Evolutionary conservation across 1,140 invertebrate genomes (phyloP).

Genomic region (Andrena cerasifolii): DNA sequence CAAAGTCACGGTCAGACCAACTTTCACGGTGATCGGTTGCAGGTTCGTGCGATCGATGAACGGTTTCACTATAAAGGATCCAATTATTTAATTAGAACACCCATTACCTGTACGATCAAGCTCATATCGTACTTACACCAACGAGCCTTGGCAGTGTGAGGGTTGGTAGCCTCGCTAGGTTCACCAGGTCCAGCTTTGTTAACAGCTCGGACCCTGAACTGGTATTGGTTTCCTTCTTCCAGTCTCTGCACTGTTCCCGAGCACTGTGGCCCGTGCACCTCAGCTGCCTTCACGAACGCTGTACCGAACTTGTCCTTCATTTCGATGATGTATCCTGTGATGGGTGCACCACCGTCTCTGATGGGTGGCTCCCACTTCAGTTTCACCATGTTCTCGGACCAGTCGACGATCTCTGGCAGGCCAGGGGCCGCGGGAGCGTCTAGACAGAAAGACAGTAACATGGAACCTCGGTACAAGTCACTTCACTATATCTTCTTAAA

Average conservation of each 20-base stretch:
- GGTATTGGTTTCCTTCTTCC: conserved; percentile 96
- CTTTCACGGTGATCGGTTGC: conserved; percentile 92
- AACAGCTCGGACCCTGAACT: conserved; percentile 96
- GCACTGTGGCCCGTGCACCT: conserved; percentile 90
- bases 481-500: background rate
- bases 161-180: conserved; percentile 96
- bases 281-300: conserved; percentile 87
- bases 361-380: conserved; percentile 98
- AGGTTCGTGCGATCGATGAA: conserved; percentile 96
- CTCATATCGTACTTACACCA: conserved; percentile 90
- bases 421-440: conserved; percentile 94
- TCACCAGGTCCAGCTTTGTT: conserved; percentile 98
- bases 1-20: conserved; percentile 94
- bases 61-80: conserved; percentile 89
- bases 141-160: conserved; percentile 96
- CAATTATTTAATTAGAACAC: too few relatives aligned
- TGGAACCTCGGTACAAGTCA: too few relatives aligned
- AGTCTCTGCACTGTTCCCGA: conserved; percentile 93
- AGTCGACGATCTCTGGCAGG: conserved; percentile 96
- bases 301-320: conserved; percentile 89
- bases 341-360: conserved; percentile 97
- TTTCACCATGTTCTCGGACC: conserved; percentile 95
- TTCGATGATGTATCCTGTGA: conserved; percentile 97
- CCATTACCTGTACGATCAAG: background rate
- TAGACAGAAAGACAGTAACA: conserved; percentile 54